Percentiles rank a stretch among this genome's conserved stretches.
Evolutionary conservation across 2,113 vertebrate genomes (phyloP).

Genomic region (Pangasianodon hypophthalmus): DNA sequence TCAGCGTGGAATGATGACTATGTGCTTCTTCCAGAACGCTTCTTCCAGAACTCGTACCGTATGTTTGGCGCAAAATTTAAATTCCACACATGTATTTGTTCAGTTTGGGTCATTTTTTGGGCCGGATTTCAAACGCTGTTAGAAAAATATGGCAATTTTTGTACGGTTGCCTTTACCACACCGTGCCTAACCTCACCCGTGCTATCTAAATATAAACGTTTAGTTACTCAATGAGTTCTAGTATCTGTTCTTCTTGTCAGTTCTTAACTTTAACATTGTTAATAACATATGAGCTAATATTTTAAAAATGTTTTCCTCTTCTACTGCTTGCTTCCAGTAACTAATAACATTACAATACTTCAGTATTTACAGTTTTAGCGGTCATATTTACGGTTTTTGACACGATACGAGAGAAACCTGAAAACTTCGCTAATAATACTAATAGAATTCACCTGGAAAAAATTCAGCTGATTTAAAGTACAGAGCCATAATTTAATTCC

Average conservation of each 20-base stretch:
- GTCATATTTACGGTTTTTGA: neutral
- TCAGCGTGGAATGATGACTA: neutral
- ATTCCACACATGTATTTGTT: neutral
- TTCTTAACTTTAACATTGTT: neutral
- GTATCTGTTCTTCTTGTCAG: neutral
- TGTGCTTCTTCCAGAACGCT: neutral
- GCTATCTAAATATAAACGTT: neutral
- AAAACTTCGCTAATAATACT: neutral
- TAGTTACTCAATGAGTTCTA: neutral
- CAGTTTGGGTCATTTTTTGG: neutral
- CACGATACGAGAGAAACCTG: neutral
- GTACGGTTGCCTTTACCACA: neutral
- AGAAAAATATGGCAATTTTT: neutral
- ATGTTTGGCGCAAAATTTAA: neutral
- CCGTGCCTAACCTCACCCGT: neutral
- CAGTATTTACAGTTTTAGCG: neutral
- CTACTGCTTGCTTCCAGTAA: neutral
- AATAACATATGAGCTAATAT: neutral
- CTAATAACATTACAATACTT: too few relatives aligned
- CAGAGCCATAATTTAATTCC: neutral
- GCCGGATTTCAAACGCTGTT: neutral
- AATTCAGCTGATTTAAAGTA: neutral
- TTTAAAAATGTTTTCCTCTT: neutral
- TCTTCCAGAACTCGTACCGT: neutral
- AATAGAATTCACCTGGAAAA: neutral